Base-by-base conservation (phyloP, 2,888 invertebrate genomes). In the Drosophila putrida region DNA sequence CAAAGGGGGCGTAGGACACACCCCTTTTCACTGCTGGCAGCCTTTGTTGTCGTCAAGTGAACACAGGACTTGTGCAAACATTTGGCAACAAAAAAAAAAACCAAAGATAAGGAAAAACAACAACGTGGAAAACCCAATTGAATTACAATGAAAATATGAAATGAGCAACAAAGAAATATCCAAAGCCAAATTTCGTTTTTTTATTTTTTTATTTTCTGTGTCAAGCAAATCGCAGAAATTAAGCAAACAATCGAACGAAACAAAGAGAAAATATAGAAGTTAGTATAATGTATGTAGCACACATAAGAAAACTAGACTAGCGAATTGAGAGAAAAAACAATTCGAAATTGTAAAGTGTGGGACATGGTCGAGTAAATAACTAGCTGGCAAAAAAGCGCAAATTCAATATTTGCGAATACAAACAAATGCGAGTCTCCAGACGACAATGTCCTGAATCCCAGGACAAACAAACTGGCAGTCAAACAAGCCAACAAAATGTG, bases 81-180 rank as follows among this genome's bases (percentile, higher is more conserved):
- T 77, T 78, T 73, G 85, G 66, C 62, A 53, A 64, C 72, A 78
- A 28, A 28, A 28, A 20, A 20, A 20, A 20, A 20, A 20, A 1
- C n/a, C n/a, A n/a, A n/a, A n/a, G n/a, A n/a, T n/a, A n/a, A n/a
- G n/a, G n/a, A 20, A 3, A 20, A 61, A 27, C 35, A 61, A 51
- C 54, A 68, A 44, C 60, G 41, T 33, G 53, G 49, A 73, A 75
- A 71, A 71, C 78, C 75, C 90, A 86, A 89, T 86, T 84, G 84
- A 88, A 88, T 90, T 88, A 86, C 87, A 86, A 86, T 83, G 79
- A 85, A 88, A 82, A 85, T 82, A 88, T 85, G 88, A 88, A 73
- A 78, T 66, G 71, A 72, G 64, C 65, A 68, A 74, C 67, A 71
- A 69, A 75, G 77, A 74, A 61, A 73, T 77, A 51, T 6, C 11